These are phyloP conservation scores for Mormyrops attenuatus DNA, from an alignment of 2,797 vertebrate genomes.

Conservation along the genomic window DNA sequence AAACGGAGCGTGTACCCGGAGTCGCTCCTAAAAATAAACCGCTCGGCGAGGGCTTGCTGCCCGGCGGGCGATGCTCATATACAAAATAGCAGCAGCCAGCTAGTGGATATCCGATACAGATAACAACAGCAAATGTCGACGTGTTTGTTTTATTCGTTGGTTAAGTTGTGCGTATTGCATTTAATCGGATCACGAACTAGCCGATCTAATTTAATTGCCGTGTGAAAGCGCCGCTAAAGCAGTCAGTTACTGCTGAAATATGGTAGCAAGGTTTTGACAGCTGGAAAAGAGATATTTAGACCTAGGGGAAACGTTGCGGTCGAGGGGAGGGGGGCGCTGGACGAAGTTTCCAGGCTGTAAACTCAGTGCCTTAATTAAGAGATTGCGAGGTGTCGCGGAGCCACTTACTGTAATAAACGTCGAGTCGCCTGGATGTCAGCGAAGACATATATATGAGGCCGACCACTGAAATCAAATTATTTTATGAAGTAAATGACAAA, in stretches of 20 bases:
- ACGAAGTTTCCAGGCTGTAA: not conserved
- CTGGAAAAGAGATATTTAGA: not conserved
- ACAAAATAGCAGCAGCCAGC: not conserved
- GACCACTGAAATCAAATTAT: not conserved
- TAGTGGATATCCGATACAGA: not conserved
- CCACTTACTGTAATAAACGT: not conserved
- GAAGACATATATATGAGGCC: not conserved
- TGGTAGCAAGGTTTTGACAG: not conserved
- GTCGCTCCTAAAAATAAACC: constrained; percentile 12
- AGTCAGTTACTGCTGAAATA: not conserved
- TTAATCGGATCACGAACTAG: not conserved
- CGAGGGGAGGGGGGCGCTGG: not conserved
- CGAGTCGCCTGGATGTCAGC: not conserved
- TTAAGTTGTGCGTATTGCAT: not conserved
- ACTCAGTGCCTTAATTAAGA: not conserved
- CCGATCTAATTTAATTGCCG: not conserved
- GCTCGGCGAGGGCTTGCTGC: not conserved
- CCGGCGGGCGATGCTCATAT: not conserved
- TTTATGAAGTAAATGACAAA: not conserved
- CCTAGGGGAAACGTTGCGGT: not conserved
- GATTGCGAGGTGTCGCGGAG: not conserved
- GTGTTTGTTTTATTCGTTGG: not conserved
- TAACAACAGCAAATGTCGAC: not conserved
- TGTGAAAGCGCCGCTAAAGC: not conserved
- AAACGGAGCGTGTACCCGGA: not conserved